Conservation (phyloP, 2,888 invertebrate genomes). For the Epicampocera succincta region DNA sequence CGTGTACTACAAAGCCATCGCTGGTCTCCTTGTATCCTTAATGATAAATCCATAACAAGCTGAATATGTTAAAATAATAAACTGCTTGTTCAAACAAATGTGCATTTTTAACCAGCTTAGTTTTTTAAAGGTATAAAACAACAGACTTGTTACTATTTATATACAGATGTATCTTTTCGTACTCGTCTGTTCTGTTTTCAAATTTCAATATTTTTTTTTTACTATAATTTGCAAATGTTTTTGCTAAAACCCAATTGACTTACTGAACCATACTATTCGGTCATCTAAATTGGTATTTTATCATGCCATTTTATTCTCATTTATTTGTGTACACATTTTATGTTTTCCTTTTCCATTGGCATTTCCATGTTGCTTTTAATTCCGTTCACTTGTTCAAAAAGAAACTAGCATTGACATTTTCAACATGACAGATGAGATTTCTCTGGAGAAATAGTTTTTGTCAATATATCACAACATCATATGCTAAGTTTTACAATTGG, state of each 20-base stretch:
- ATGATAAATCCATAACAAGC: too few relatives aligned
- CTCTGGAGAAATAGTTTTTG: conserved; percentile 39
- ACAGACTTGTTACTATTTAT: too few relatives aligned
- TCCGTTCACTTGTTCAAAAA: conserved; percentile 4
- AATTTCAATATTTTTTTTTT: not conserved
- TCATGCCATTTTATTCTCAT: conserved; percentile 4
- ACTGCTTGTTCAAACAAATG: too few relatives aligned
- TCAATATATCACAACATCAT: conserved; percentile 4
- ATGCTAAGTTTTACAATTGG: conserved; percentile 7
- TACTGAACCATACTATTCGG: conserved; percentile 35
- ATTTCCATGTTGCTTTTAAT: conserved; percentile 4
- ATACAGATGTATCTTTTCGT: too few relatives aligned
- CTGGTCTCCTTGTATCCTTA: too few relatives aligned
- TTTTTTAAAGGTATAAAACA: too few relatives aligned
- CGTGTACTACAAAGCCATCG: too few relatives aligned
- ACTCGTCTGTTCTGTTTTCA: too few relatives aligned
- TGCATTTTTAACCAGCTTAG: too few relatives aligned
- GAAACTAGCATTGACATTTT: conserved; percentile 41
- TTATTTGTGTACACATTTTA: not conserved
- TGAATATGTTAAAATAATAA: too few relatives aligned
- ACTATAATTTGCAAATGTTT: not conserved
- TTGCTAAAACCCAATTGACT: conserved; percentile 23
- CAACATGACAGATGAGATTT: conserved; percentile 46
- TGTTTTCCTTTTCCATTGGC: not conserved
- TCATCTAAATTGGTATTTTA: conserved; percentile 29